Conservation (phyloP, 2,797 vertebrate species). For the Morus bassanus region DNA sequence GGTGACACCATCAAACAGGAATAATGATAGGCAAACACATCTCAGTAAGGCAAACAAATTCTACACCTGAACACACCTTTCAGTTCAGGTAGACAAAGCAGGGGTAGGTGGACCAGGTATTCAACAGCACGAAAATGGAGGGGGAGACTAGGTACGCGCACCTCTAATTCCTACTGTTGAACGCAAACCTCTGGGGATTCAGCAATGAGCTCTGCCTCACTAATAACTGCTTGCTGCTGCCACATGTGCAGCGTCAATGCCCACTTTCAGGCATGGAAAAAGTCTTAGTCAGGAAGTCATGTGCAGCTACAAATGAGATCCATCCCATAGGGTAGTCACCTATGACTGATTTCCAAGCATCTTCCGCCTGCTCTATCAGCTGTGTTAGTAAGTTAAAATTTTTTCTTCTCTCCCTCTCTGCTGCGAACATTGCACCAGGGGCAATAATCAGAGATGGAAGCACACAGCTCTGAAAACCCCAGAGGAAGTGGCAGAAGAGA, state of each 20-base stretch:
- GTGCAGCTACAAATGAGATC: neutral
- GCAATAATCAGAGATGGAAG: fast-evolving
- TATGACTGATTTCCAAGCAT: neutral
- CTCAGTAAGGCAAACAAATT: neutral
- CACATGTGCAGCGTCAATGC: neutral
- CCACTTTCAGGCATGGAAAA: neutral
- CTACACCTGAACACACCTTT: neutral
- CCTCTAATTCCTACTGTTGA: fast-evolving
- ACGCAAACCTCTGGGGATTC: neutral
- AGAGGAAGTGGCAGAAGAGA: neutral
- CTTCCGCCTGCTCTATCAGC: neutral
- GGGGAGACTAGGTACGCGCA: neutral
- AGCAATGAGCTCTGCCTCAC: neutral
- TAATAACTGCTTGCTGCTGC: neutral
- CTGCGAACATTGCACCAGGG: neutral
- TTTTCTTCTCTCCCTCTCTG: neutral
- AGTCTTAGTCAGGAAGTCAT: neutral
- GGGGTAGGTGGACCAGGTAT: neutral
- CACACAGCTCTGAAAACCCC: neutral
- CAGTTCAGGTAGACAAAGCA: neutral
- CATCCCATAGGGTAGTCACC: neutral
- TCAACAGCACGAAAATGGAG: fast-evolving
- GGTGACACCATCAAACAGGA: neutral
- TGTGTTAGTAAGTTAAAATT: neutral
- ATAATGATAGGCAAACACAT: neutral